These are phyloP conservation scores for Pandion haliaetus DNA, from an alignment of 2,113 vertebrate genomes.

Conservation along the genomic window DNA sequence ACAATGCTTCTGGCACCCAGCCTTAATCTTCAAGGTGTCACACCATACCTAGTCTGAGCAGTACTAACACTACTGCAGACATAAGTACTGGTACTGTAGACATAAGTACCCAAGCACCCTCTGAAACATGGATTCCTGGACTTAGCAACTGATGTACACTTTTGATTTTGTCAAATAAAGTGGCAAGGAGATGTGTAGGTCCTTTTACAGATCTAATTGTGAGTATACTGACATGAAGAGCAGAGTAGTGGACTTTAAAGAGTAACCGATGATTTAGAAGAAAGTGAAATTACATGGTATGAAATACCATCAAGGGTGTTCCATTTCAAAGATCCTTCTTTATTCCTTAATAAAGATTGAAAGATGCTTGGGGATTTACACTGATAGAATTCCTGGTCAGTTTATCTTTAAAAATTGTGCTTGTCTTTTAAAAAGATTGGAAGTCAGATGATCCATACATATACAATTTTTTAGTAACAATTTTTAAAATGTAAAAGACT, in stretches of 20 bases:
- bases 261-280: not conserved
- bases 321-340: not conserved
- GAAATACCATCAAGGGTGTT: not conserved
- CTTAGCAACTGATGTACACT: not conserved
- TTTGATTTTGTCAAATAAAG: not conserved
- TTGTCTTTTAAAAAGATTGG: not conserved
- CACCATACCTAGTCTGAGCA: not conserved
- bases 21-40: not conserved
- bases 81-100: no score
- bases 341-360: not conserved
- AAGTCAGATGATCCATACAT: not conserved
- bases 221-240: not conserved
- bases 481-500: not conserved
- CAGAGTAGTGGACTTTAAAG: not conserved
- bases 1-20: not conserved
- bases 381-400: not conserved
- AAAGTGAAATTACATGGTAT: not conserved
- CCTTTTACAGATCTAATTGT: not conserved
- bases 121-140: not conserved
- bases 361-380: not conserved
- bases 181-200: not conserved
- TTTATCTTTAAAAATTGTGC: not conserved
- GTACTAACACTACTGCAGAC: not conserved
- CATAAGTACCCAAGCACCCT: not conserved
- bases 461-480: not conserved